Evolutionary conservation across 2,797 vertebrate genomes (phyloP).

Genomic region (Limosa lapponica): DNA sequence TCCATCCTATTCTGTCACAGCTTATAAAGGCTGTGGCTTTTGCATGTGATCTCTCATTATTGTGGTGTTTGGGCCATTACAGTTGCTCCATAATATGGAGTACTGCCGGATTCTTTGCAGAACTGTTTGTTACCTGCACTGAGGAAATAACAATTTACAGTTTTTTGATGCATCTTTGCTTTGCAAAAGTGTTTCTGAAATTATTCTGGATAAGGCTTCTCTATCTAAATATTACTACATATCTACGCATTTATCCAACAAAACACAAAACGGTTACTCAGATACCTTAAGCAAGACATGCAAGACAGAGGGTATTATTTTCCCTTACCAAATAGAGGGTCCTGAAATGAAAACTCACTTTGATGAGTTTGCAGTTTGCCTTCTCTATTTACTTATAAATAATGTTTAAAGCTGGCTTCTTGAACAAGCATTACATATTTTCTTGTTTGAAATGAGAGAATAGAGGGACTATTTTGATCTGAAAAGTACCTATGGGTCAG

Average conservation of each 20-base stretch:
- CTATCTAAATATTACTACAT: background rate
- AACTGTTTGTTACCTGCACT: background rate
- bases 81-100: background rate
- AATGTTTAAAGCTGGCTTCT: background rate
- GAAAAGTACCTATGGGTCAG: rapidly evolving
- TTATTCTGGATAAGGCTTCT: background rate
- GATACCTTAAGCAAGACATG: background rate
- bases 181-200: background rate
- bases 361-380: background rate
- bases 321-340: background rate
- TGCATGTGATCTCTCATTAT: background rate
- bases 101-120: background rate
- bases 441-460: background rate
- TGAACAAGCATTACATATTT: background rate
- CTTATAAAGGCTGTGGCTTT: background rate
- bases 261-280: background rate
- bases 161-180: background rate
- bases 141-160: background rate
- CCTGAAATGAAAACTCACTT: background rate
- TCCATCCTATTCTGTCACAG: background rate
- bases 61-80: background rate
- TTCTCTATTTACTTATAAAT: background rate
- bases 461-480: background rate
- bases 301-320: background rate
- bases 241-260: background rate